Percentiles rank a stretch among this genome's conserved stretches.
Conservation (phyloP, 2,113 vertebrate genomes). For the Lepus timidus region DNA sequence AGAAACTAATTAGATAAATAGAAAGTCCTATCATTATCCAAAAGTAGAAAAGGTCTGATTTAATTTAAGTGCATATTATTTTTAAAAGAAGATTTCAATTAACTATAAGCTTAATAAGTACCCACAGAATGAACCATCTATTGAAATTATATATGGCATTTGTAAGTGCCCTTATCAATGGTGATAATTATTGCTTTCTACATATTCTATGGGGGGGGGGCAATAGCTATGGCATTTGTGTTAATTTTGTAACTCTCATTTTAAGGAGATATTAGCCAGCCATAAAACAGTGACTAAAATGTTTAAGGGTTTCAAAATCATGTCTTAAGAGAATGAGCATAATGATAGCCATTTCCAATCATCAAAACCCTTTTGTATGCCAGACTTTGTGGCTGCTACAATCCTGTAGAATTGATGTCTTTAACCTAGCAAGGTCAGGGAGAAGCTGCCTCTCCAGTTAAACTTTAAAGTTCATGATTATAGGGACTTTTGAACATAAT, state of each 20-base stretch:
- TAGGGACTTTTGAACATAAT: not conserved
- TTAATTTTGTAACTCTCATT: not conserved
- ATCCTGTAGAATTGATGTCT: not conserved
- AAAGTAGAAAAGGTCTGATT: not conserved
- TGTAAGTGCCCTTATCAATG: constrained; percentile 8
- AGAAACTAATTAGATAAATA: constrained; percentile 2
- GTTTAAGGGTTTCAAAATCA: not conserved
- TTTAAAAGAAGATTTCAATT: constrained; percentile 3
- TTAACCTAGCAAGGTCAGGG: not conserved
- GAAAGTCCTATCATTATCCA: not conserved
- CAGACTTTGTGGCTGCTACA: not conserved
- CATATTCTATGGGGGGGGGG: not conserved
- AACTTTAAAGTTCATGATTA: not conserved
- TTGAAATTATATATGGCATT: not conserved
- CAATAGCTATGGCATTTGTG: not conserved
- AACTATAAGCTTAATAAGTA: not conserved
- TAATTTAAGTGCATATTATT: not conserved
- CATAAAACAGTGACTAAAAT: not conserved
- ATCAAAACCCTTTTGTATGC: not conserved
- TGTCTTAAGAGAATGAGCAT: not conserved
- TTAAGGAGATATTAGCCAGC: not conserved
- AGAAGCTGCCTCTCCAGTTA: not conserved
- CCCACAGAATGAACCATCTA: not conserved
- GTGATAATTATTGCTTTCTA: not conserved
- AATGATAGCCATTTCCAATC: not conserved